phyloP scores from a whole-genome alignment of 1,140 invertebrate genomes.

The Pachyrhynchus sulphureomaculatus region DNA sequence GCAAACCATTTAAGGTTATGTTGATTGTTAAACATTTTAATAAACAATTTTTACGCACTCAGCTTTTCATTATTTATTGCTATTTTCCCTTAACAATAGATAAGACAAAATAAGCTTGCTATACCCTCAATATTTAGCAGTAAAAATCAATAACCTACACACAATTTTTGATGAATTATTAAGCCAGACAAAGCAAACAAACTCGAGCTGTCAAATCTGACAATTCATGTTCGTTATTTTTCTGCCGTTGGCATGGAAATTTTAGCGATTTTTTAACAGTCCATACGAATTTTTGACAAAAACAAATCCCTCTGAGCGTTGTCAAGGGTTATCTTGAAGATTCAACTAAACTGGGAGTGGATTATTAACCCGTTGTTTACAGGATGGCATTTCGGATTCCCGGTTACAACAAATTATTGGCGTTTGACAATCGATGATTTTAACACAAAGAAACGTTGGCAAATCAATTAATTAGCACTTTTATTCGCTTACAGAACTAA shows the following conservation, averaged over 20 bases:
- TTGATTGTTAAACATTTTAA: too few species aligned
- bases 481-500: constrained; percentile 9
- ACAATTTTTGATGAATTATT: background rate
- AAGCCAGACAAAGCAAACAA: background rate
- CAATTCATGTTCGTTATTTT: background rate
- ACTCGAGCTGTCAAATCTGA: background rate
- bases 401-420: constrained; percentile 49
- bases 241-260: constrained; percentile 3
- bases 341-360: constrained; percentile 11
- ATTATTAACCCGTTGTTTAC: constrained; percentile 39
- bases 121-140: background rate
- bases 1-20: too few species aligned
- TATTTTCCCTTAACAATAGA: background rate
- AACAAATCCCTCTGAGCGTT: background rate
- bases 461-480: constrained; percentile 16
- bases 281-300: background rate
- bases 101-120: background rate
- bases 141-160: background rate
- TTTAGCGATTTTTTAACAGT: background rate
- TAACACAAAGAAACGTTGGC: constrained; percentile 46
- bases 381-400: constrained; percentile 50
- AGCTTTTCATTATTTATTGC: too few species aligned
- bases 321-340: background rate
- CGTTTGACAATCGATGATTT: constrained; percentile 44
- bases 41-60: too few species aligned